Conservation (phyloP, 2,113 vertebrate genomes). For the Ciconia boyciana region DNA sequence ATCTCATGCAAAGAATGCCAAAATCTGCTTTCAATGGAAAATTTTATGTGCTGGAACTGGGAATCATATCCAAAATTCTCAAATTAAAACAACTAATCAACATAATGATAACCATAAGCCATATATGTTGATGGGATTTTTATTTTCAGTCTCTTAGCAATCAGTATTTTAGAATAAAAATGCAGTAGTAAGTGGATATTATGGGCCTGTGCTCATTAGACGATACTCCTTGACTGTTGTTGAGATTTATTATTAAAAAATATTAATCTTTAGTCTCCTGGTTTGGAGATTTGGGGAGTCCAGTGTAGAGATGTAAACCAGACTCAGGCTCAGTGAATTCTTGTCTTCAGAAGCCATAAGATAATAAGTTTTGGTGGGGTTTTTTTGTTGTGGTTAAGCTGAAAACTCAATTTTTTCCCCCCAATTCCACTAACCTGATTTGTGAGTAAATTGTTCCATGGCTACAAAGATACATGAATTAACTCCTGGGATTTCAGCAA, state of each 20-base stretch:
- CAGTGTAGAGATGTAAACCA: neutral
- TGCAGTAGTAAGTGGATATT: neutral
- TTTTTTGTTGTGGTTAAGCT: neutral
- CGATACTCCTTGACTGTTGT: neutral
- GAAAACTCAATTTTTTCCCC: neutral
- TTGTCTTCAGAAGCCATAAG: neutral
- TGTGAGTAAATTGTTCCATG: neutral
- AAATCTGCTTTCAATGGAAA: conserved; percentile 69
- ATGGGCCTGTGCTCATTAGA: neutral
- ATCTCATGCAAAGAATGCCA: conserved; percentile 58
- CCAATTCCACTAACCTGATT: neutral
- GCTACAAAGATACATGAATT: neutral
- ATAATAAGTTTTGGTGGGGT: neutral
- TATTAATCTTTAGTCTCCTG: neutral
- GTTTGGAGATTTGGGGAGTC: neutral
- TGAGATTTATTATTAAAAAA: neutral
- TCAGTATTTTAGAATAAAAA: neutral
- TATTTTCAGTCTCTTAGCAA: conserved; percentile 5
- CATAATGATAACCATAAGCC: conserved; percentile 55
- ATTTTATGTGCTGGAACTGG: conserved; percentile 56
- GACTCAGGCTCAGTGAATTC: neutral
- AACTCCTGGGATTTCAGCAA: neutral
- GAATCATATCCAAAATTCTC: conserved; percentile 39
- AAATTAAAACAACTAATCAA: conserved; percentile 66
- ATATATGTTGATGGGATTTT: conserved; percentile 6